Base-by-base conservation (phyloP, 1,140 invertebrate genomes). In the Sesamia nonagrioides region DNA sequence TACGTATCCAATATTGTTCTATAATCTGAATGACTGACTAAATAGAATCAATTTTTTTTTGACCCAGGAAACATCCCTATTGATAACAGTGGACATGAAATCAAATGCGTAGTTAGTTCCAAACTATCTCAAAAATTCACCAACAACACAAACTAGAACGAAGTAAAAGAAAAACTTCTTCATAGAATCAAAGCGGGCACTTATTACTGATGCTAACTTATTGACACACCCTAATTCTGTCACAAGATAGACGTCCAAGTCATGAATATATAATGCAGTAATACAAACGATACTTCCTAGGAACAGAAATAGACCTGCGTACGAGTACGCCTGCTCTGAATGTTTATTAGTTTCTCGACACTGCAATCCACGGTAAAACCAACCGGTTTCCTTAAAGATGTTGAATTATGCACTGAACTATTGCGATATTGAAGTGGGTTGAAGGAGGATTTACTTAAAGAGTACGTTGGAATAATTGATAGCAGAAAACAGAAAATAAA, bases 261-360 rank as follows among this genome's bases (percentile, higher is more conserved):
- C 48, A 6, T 72, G 69, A 72, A 72, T 72, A 56, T 21, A 18
- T 40, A 72, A 56, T 42, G 42, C 11, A 50, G 52, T 66, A 33
- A 52, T 58, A 56, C 71, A 54, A 52, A 58, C 71, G 17, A 73
- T 48, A 58, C 52, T 73, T 73, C 52, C 71, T 73, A 58, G 71
- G 71, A 58, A 58, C 71, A 50, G 52, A 73, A 73, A 73, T 58
- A 73, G 71, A 37, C 52, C 40, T 37, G 35, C 71, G 33, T 73
- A 40, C 42, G 42, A 13, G 33, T 73, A 40, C 42, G 21, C 6
- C 17, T 58, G 71, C 17, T 42, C 33, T 13, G 52, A 56, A 56
- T 73, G 58, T 73, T 73, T 73, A 73, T 73, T 73, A 56, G 71
- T 73, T 58, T 56, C 71, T 58, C 66, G 66, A 69, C 61, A 66